Evolutionary conservation across 1,140 invertebrate genomes (phyloP).

Genomic region (Heliconius hermathena): DNA sequence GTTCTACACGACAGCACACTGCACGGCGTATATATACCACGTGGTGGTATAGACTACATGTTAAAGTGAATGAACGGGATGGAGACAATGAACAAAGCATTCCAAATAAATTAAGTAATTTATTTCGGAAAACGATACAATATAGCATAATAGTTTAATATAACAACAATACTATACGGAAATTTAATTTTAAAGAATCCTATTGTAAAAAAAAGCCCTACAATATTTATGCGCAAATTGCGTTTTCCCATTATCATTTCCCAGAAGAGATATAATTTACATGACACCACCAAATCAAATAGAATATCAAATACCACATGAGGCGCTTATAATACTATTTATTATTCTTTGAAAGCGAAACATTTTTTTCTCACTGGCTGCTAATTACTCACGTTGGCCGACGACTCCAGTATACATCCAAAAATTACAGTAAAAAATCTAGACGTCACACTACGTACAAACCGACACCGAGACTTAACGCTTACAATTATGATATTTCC

Average conservation of each 20-base stretch:
- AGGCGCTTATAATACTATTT: constrained; percentile 44
- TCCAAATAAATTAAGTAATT: constrained; percentile 76
- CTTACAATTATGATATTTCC: background rate
- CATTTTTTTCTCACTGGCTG: constrained; percentile 46
- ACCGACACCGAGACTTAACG: constrained; percentile 17
- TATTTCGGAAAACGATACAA: constrained; percentile 80
- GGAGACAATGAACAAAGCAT: constrained; percentile 35
- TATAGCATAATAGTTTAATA: constrained; percentile 77
- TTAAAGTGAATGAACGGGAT: background rate
- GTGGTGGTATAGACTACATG: background rate
- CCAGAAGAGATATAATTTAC: constrained; percentile 43
- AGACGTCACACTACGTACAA: constrained; percentile 21
- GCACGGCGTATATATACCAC: no score
- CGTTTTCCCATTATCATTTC: constrained; percentile 53
- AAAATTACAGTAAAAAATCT: constrained; percentile 34
- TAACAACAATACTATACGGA: constrained; percentile 76
- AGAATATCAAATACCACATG: constrained; percentile 39
- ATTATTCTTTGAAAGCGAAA: constrained; percentile 50
- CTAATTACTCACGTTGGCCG: constrained; percentile 12
- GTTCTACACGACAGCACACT: background rate
- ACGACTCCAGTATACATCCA: constrained; percentile 15
- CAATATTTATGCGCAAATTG: constrained; percentile 48
- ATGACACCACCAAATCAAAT: constrained; percentile 48
- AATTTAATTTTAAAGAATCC: constrained; percentile 62
- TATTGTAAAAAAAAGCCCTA: constrained; percentile 59